Evolutionary conservation across 2,888 invertebrate species (phyloP).

Genomic region (Agrochola macilenta): DNA sequence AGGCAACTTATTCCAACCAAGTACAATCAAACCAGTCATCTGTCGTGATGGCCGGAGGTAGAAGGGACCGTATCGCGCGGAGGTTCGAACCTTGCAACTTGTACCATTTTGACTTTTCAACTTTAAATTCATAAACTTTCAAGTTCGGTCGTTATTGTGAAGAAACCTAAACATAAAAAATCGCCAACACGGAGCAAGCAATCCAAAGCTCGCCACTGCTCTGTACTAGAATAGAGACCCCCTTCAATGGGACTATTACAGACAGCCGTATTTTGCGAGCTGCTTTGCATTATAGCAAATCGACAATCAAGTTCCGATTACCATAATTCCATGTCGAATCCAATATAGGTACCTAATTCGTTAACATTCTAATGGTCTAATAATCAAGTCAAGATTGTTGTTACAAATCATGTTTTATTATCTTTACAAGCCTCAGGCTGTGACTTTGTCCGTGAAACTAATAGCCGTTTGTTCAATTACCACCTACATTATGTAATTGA

Average conservation of each 20-base stretch:
- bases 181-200: too few species aligned
- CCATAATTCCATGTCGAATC: slow-evolving; percentile 35
- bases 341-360: slow-evolving; percentile 23
- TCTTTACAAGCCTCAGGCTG: slow-evolving; percentile 29
- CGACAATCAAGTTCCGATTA: slow-evolving; percentile 30
- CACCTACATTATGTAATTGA: slow-evolving; percentile 26
- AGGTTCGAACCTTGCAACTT: not conserved
- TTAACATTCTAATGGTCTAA: slow-evolving; percentile 51
- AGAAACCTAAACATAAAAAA: not conserved
- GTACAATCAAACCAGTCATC: not conserved
- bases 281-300: not conserved
- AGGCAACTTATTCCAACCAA: not conserved
- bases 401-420: slow-evolving; percentile 23
- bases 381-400: slow-evolving; percentile 48
- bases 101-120: too few species aligned
- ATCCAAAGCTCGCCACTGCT: not conserved
- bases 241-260: not conserved
- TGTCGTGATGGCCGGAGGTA: slow-evolving; percentile 24
- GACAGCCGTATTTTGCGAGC: not conserved
- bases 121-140: not conserved
- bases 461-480: slow-evolving; percentile 38
- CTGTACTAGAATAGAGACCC: too few species aligned
- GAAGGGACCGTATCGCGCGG: not conserved
- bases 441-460: slow-evolving; percentile 51
- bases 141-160: not conserved